A percentile compares a stretch with the other conserved stretches of the same genome.
phyloP scores from a whole-genome alignment of 1,140 invertebrate species.

The Cotesia glomerata region DNA sequence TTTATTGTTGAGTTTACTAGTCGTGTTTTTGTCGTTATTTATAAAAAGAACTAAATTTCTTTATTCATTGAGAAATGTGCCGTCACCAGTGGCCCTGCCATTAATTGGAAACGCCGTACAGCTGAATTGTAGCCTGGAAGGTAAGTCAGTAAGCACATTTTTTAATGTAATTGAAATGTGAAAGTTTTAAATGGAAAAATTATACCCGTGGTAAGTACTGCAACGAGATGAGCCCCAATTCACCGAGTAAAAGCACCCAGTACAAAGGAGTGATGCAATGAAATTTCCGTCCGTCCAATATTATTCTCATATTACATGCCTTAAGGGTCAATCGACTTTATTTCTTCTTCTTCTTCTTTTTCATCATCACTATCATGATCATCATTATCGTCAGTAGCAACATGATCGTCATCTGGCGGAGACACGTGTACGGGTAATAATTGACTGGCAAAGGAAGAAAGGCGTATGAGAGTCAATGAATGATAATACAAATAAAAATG shows the following conservation, averaged over 20 bases:
- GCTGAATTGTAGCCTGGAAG: conserved; percentile 49
- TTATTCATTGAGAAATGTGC: conserved; percentile 45
- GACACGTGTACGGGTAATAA: neutral
- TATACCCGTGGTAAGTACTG: too few relatives aligned
- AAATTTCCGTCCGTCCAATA: neutral
- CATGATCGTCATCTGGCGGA: neutral
- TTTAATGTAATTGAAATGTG: conserved; percentile 2
- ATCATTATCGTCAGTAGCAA: neutral
- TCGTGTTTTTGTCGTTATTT: conserved; percentile 17
- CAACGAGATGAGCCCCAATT: too few relatives aligned
- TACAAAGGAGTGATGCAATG: conserved; percentile 1
- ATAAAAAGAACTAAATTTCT: conserved; percentile 44
- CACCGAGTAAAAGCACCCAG: too few relatives aligned
- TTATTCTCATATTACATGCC: neutral
- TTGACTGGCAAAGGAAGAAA: neutral
- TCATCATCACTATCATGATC: too few relatives aligned
- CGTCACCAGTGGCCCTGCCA: conserved; percentile 48
- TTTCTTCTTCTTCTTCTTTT: too few relatives aligned
- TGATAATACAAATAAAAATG: conserved; percentile 6
- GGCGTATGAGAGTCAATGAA: conserved; percentile 4
- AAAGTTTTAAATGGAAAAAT: neutral
- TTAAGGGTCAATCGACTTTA: conserved; percentile 15
- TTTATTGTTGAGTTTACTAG: conserved; percentile 26
- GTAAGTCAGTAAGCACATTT: conserved; percentile 34
- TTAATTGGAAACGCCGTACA: conserved; percentile 52